Base-by-base conservation (phyloP, 2,797 vertebrate genomes). In the Sebastes oblongus region DNA sequence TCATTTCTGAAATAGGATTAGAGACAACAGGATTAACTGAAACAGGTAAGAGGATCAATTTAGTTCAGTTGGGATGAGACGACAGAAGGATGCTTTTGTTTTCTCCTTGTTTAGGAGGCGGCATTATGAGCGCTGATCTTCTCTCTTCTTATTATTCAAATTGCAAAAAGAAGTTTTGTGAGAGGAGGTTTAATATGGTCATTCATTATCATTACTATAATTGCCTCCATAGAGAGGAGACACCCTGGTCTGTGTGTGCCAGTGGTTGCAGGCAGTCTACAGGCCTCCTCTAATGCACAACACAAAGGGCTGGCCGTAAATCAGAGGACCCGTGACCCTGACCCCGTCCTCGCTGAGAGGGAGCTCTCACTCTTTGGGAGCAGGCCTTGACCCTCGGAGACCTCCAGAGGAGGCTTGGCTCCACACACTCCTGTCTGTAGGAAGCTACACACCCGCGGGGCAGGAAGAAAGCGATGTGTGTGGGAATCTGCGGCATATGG, bases 401-500 rank as follows among this genome's bases (percentile, higher is more conserved):
- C 93, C 94, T 92, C 88, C 90, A 50, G 84, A 87, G 84, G 46
- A 77, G 93, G 78, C 85, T 80, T 86, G 88, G 88, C 92, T 91
- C 87, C 87, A 80, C 91, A 81, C 83, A 66, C 93, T 88, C 80
- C 88, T 77, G 91, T 89, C 91, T 89, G 88, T 78, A 86, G 87
- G 86, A 90, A 91, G 88, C 84, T 65, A 78, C 80, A 89, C 90
- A 91, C 83, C 90, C 89, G 34, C 75, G 30, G 77, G 77, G 80
- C 87, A 84, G 82, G 81, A 83, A 62, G 16, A 36, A 34, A 22
- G 81, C 92, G 67, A 89, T 82, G 94, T 96, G 94, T 96, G 95
- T 95, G 95, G 95, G 95, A 96, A 96, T 96, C 89, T 89, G 88
- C 56, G 72, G 87, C 94, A 94, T 95, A 94, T 93, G 95, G 93